A percentile compares a stretch with the other conserved stretches of the same genome.
Evolutionary conservation across 2,113 vertebrate genomes (phyloP).

Genomic region (Otis tarda): DNA sequence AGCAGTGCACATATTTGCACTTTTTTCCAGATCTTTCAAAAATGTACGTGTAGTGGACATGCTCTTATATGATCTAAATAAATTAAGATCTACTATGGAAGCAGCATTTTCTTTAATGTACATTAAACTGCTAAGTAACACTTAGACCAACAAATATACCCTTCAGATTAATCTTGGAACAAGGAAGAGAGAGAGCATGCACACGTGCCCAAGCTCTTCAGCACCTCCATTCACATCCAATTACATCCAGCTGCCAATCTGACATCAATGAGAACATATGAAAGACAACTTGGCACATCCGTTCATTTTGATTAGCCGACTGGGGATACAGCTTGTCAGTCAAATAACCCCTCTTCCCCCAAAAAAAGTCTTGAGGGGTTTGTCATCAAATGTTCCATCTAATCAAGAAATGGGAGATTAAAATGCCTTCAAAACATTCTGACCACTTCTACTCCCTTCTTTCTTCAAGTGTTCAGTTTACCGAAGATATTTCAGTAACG

Average conservation of each 20-base stretch:
- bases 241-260: constrained; percentile 18
- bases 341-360: not conserved
- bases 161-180: not conserved
- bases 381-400: constrained; percentile 21
- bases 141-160: not conserved
- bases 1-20: not conserved
- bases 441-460: not conserved
- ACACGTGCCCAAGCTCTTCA: not conserved
- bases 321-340: constrained; percentile 19
- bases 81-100: not conserved
- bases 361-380: not conserved
- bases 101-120: not conserved
- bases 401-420: not conserved
- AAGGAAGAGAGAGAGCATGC: not conserved
- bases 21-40: not conserved
- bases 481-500: not conserved
- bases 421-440: not conserved
- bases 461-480: not conserved
- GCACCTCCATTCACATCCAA: constrained; percentile 13
- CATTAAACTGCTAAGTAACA: not conserved
- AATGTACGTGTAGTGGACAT: not conserved
- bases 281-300: constrained; percentile 38
- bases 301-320: not conserved
- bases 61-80: not conserved
- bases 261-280: not conserved